Percentiles rank a stretch among this genome's conserved stretches.
Conservation (phyloP, 2,888 invertebrate genomes). For the Caenorhabditis macrosperma region DNA sequence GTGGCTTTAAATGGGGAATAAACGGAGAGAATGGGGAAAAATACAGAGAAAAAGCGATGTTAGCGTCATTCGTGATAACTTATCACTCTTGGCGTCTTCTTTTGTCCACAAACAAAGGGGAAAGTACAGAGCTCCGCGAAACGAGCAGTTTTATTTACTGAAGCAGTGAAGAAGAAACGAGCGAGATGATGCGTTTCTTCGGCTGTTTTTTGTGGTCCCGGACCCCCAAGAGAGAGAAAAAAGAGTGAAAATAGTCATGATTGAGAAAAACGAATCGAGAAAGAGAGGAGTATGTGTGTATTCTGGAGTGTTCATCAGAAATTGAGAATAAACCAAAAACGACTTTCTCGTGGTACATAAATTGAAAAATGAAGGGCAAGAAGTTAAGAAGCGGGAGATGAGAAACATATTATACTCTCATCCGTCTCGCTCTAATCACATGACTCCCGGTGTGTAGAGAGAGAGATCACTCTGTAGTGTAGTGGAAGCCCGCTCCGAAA, state of each 20-base stretch:
- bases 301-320: neutral
- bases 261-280: neutral
- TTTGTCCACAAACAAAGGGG: neutral
- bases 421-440: neutral
- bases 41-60: neutral
- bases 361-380: neutral
- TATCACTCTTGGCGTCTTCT: neutral
- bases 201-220: conserved; percentile 1
- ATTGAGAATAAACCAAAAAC: neutral
- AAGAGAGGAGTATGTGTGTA: too few species aligned
- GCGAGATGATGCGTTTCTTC: neutral
- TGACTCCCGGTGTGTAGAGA: neutral
- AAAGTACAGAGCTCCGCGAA: conserved; percentile 12
- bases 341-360: neutral
- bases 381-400: neutral
- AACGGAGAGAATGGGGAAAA: neutral
- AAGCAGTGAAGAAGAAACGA: neutral
- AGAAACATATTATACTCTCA: neutral
- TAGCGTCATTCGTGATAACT: neutral
- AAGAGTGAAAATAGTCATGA: neutral
- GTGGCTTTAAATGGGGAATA: neutral
- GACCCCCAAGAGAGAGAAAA: neutral
- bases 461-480: too few species aligned
- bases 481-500: too few species aligned
- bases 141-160: conserved; percentile 7